These are phyloP conservation scores for Serranus cabrilla DNA, from an alignment of 2,797 vertebrate species.

Conservation along the genomic window DNA sequence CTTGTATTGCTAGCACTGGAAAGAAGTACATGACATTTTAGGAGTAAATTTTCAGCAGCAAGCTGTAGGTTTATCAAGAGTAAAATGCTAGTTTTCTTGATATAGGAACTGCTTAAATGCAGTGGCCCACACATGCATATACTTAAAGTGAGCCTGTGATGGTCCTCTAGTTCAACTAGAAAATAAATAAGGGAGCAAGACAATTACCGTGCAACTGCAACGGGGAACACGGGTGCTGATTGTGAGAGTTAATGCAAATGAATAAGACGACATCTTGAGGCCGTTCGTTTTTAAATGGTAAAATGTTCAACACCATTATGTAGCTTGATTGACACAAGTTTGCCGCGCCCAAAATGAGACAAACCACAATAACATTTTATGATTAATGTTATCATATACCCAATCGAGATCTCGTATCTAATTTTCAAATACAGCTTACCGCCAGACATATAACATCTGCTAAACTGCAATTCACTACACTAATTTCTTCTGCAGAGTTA, in stretches of 20 bases:
- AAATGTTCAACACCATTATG: neutral
- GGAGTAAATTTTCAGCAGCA: neutral
- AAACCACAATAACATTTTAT: neutral
- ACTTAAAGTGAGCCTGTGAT: neutral
- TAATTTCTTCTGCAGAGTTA: neutral
- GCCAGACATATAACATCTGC: neutral
- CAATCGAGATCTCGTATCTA: neutral
- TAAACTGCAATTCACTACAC: no score
- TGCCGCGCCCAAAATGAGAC: neutral
- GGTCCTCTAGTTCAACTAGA: neutral
- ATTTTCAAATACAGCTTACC: neutral
- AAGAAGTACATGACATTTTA: neutral
- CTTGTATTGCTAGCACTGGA: neutral
- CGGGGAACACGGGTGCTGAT: neutral
- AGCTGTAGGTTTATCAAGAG: neutral
- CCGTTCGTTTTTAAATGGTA: neutral
- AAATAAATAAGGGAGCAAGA: neutral
- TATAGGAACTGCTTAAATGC: neutral
- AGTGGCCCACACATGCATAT: neutral
- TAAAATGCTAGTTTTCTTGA: neutral
- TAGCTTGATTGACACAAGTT: neutral
- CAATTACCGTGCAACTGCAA: neutral
- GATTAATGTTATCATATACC: neutral
- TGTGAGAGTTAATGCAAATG: constrained; percentile 25
- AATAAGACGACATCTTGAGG: constrained; percentile 41